A percentile compares a stretch with the other conserved stretches of the same genome.
Conservation (phyloP, 2,888 invertebrate genomes). For the Masnerella sp. region DNA sequence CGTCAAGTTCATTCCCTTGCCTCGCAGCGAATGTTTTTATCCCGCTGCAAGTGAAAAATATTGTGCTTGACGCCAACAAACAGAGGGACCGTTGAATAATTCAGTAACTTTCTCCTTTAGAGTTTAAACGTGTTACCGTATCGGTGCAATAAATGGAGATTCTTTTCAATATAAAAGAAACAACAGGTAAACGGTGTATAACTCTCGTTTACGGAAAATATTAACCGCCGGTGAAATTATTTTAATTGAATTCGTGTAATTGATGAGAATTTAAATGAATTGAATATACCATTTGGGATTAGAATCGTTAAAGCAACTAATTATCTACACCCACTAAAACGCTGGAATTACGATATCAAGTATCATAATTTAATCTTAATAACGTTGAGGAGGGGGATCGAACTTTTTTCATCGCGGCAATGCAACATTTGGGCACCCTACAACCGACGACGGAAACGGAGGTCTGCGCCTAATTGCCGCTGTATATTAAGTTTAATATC, state of each 20-base stretch:
- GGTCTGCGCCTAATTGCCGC: constrained; percentile 75
- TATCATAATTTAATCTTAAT: constrained; percentile 46
- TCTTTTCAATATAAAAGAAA: no score
- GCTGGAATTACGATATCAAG: constrained; percentile 25
- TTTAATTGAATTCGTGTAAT: no score
- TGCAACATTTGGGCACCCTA: constrained; percentile 45
- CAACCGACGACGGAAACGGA: constrained; percentile 48
- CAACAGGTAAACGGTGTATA: no score
- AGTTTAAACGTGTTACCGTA: not conserved
- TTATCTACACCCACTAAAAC: constrained; percentile 42
- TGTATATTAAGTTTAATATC: constrained; percentile 76
- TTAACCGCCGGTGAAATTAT: no score
- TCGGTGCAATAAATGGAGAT: no score
- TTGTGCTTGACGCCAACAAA: constrained; percentile 13
- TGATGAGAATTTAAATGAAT: no score
- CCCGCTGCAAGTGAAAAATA: constrained; percentile 16
- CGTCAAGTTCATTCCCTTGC: constrained; percentile 17
- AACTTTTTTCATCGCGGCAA: constrained; percentile 42
- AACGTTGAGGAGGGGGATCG: constrained; percentile 36
- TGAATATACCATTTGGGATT: no score
- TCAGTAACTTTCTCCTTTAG: constrained; percentile 25
- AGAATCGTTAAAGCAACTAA: constrained; percentile 28
- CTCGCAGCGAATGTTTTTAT: constrained; percentile 12
- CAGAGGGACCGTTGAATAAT: constrained; percentile 18
- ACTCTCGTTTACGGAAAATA: no score